Evolutionary conservation across 2,888 invertebrate species (phyloP).

Genomic region (Agonopterix arenella): DNA sequence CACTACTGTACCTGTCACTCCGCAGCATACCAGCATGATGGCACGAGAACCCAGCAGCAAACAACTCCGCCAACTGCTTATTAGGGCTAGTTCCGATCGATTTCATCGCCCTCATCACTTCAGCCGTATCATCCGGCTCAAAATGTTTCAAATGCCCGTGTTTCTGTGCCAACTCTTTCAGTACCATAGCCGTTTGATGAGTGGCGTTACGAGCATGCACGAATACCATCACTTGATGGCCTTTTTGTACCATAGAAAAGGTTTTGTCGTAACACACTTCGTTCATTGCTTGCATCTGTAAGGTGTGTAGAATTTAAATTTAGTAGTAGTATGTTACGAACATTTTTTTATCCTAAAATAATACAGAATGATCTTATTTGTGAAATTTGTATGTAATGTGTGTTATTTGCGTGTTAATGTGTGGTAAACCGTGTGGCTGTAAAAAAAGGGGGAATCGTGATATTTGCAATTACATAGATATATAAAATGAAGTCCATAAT

Average conservation of each 20-base stretch:
- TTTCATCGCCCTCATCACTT: slow-evolving; percentile 82
- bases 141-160: slow-evolving; percentile 84
- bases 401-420: no score
- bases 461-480: no score
- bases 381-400: no score
- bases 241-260: slow-evolving; percentile 87
- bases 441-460: no score
- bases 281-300: slow-evolving; percentile 88
- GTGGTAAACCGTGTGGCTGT: no score
- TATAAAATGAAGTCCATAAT: no score
- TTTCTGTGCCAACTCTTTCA: slow-evolving; percentile 89
- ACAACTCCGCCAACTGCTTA: slow-evolving; percentile 88
- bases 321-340: neutral
- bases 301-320: neutral
- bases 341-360: neutral
- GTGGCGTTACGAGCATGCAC: slow-evolving; percentile 99
- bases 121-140: slow-evolving; percentile 78
- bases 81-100: slow-evolving; percentile 85
- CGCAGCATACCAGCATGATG: slow-evolving; percentile 98
- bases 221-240: slow-evolving; percentile 98
- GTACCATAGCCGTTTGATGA: slow-evolving; percentile 88
- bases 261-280: slow-evolving; percentile 95
- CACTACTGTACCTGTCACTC: slow-evolving; percentile 81
- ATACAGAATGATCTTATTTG: neutral
- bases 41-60: slow-evolving; percentile 91